Evolutionary conservation across 2,888 invertebrate species (phyloP).

Genomic region (Nezara viridula): DNA sequence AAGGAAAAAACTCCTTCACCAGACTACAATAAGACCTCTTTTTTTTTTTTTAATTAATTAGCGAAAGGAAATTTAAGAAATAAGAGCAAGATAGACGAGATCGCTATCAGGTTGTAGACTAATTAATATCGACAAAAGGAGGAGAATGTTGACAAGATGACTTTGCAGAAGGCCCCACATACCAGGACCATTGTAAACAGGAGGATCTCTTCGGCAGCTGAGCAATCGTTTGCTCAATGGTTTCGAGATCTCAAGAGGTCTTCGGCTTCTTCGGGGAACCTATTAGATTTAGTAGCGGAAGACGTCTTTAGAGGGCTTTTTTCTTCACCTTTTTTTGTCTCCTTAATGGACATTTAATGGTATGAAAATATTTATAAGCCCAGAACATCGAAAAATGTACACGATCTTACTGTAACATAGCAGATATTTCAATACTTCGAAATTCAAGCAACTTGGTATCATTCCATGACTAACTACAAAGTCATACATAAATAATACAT

Average conservation of each 20-base stretch:
- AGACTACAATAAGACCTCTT: not conserved
- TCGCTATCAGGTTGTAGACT: not conserved
- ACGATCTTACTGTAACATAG: too few relatives aligned
- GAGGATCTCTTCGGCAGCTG: not conserved
- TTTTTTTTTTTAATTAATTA: not conserved
- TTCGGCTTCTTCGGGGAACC: not conserved
- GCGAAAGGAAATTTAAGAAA: not conserved
- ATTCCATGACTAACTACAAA: too few relatives aligned
- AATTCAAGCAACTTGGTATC: too few relatives aligned
- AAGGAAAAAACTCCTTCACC: not conserved
- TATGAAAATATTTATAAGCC: not conserved
- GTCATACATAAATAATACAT: too few relatives aligned
- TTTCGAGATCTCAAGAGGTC: not conserved
- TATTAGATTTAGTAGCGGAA: not conserved
- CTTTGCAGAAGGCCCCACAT: not conserved
- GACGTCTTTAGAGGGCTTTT: not conserved
- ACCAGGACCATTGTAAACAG: conserved; percentile 33
- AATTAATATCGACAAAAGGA: conserved; percentile 31
- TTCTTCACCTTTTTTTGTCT: not conserved
- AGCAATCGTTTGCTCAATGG: conserved; percentile 23
- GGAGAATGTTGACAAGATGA: not conserved
- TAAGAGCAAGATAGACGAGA: not conserved
- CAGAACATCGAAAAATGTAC: too few relatives aligned
- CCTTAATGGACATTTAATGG: not conserved
- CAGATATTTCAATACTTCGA: too few relatives aligned